Evolutionary conservation across 2,888 invertebrate species (phyloP), one percentile per base, ranked within the genome.

Genomic region (Andrena flavipes): DNA sequence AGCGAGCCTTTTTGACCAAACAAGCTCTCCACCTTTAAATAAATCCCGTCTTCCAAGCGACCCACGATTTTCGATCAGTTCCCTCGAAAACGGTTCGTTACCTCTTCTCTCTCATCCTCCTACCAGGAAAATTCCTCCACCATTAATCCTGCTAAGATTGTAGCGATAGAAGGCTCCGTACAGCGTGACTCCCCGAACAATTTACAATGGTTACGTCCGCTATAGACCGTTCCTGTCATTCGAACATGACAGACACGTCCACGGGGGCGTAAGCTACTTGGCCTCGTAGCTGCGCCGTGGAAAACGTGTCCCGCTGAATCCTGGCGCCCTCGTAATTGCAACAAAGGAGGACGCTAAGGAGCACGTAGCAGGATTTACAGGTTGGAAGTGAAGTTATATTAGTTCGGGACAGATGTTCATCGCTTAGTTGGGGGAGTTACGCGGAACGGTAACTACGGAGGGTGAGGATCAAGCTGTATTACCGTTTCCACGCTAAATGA

Each of bases 401-500:
- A 56, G 56, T 62, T 60, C 3, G 35, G 13, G 16, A 33, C 16
- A 35, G 20, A 74, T 13, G 23, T 35, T 49, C 29, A n/a, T 2
- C 7, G 56, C 6, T 33, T 13, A 30, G 48, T 69, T 68, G 10
- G 1, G 4, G 64, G 54, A 69, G 62, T 65, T 49, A 23, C 4
- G 4, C 51, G n/a, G 10, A 54, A 69, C 56, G 63, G 35, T 20
- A 13, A 13, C 7, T 16, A 13, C n/a, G n/a, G n/a, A 2, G 10
- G 4, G n/a, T 3, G 1, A 26, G 51, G 29, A 42, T 54, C 59
- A 63, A 23, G 35, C 42, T 42, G 3, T 20, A 42, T 62, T 5
- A 5, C 33, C 8, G 48, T 64, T 23, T 35, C 16, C 30, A 7
- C 26, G 42, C 0, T 65, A 65, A 60, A 77, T 13, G 60, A 72